Evolutionary conservation across 2,888 invertebrate genomes (phyloP).

Genomic region (Cynaeus angustus): DNA sequence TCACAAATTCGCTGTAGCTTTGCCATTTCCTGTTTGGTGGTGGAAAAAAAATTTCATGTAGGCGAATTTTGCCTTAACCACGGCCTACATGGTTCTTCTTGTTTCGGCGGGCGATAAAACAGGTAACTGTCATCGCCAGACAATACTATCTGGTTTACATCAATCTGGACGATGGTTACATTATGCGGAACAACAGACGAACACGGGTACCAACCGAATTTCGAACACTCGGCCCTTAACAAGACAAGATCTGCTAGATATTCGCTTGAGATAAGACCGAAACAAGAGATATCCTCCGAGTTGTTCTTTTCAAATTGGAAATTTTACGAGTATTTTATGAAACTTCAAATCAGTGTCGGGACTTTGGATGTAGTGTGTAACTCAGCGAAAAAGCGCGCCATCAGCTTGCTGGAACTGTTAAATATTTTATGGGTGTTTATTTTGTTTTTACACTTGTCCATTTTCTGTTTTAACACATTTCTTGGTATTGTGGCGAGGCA

Average conservation of each 20-base stretch:
- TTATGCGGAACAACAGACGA: slow-evolving; percentile 63
- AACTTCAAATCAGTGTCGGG: slow-evolving; percentile 50
- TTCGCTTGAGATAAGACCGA: slow-evolving; percentile 34
- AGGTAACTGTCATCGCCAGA: slow-evolving; percentile 60
- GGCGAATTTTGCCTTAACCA: slow-evolving; percentile 40
- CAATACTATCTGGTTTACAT: slow-evolving; percentile 66
- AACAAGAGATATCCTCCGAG: slow-evolving; percentile 23
- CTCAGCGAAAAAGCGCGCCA: slow-evolving; percentile 17
- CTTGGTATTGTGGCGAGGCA: not conserved
- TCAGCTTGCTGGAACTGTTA: not conserved
- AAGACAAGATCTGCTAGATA: slow-evolving; percentile 46
- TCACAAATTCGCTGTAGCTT: slow-evolving; percentile 43
- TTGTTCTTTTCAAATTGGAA: slow-evolving; percentile 47
- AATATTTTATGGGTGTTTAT: slow-evolving; percentile 1
- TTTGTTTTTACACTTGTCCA: not conserved
- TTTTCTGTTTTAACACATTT: not conserved
- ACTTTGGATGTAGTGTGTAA: slow-evolving; percentile 8
- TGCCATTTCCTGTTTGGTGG: slow-evolving; percentile 44
- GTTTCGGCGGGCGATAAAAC: slow-evolving; percentile 49
- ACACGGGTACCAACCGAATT: slow-evolving; percentile 51
- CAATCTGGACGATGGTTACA: slow-evolving; percentile 63
- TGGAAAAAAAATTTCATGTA: slow-evolving; percentile 35
- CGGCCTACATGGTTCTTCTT: slow-evolving; percentile 28
- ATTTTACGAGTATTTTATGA: slow-evolving; percentile 52
- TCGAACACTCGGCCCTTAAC: slow-evolving; percentile 44